Base-by-base conservation (phyloP, 92 coral and sea anemone genomes). In the Ricordea florida region DNA sequence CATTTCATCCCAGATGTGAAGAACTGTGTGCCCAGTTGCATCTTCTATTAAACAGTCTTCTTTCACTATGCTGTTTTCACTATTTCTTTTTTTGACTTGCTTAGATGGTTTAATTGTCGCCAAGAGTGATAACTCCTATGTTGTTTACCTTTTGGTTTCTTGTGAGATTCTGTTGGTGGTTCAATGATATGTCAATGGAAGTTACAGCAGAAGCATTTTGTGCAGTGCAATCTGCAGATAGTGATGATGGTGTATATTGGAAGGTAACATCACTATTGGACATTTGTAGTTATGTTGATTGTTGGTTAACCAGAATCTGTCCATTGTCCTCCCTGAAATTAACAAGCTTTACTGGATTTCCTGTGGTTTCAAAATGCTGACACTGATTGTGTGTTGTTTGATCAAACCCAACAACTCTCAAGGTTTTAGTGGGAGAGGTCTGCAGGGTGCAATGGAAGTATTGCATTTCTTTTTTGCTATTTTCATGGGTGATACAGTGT, bases 21-120 rank as follows among this genome's bases (percentile, higher is more conserved):
- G 9, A 15, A 48, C 36, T 32, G 87, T 26, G 14, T 61, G 20
- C 2, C 87, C 76, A 2, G 81, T 72, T 16, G 46, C 48, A 49
- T 73, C 76, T 40, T 82, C 87, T 1, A 64, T 53, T 2, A 64
- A 28, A 24, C 87, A 65, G 25, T 81, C 87, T 31, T 72, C 87
- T 45, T 72, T 72, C 34, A 81, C 69, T 20, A 25, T 53, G 14
- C 84, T 72, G 27, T 57, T 67, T 6, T 74, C 31, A 2, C 78
- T 7, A 24, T 57, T 59, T 40, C 75, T 57, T 16, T 72, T 57
- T 44, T 40, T 60, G 5, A 72, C 87, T 55, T 81, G 67, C 15
- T 80, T 71, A 22, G 33, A 18, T 33, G 56, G 33, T 23, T 31
- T 18, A 70, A 46, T 15, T 45, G 36, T 51, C 30, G 31, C 87